phyloP scores from a whole-genome alignment of 2,888 invertebrate species.

The Drosophila nigricruria region DNA sequence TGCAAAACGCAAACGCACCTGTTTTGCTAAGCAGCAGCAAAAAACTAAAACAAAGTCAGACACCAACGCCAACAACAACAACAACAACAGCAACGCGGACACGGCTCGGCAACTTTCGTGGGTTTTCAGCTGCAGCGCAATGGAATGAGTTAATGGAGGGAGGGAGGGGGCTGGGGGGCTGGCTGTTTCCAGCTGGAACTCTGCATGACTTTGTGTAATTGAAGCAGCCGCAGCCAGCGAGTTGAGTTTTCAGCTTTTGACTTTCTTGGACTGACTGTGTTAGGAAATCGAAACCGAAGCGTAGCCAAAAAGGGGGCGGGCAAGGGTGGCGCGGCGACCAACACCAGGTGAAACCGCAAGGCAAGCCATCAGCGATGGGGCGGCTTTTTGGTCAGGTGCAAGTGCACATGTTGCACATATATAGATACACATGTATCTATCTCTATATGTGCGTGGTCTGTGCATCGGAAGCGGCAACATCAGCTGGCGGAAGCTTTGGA shows the following conservation, averaged over 20 bases:
- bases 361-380: slow-evolving; percentile 23
- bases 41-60: slow-evolving; percentile 78
- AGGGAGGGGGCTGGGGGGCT: neutral
- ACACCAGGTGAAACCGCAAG: slow-evolving; percentile 44
- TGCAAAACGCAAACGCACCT: slow-evolving; percentile 83
- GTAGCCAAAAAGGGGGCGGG: slow-evolving; percentile 25
- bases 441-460: neutral
- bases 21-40: slow-evolving; percentile 77
- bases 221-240: slow-evolving; percentile 68
- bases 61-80: slow-evolving; percentile 64
- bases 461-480: slow-evolving; percentile 59
- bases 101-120: slow-evolving; percentile 75
- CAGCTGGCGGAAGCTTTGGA: slow-evolving; percentile 73
- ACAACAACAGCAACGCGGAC: slow-evolving; percentile 62
- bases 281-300: slow-evolving; percentile 77
- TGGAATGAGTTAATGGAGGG: neutral
- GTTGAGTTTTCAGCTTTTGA: slow-evolving; percentile 49
- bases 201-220: slow-evolving; percentile 79
- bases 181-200: slow-evolving; percentile 38
- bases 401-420: slow-evolving; percentile 55
- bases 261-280: slow-evolving; percentile 70
- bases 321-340: neutral
- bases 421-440: slow-evolving; percentile 2
- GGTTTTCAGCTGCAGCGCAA: slow-evolving; percentile 32
- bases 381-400: slow-evolving; percentile 61